These are phyloP conservation scores for Zapornia atra DNA, from an alignment of 2,113 vertebrate genomes.

Conservation along the genomic window DNA sequence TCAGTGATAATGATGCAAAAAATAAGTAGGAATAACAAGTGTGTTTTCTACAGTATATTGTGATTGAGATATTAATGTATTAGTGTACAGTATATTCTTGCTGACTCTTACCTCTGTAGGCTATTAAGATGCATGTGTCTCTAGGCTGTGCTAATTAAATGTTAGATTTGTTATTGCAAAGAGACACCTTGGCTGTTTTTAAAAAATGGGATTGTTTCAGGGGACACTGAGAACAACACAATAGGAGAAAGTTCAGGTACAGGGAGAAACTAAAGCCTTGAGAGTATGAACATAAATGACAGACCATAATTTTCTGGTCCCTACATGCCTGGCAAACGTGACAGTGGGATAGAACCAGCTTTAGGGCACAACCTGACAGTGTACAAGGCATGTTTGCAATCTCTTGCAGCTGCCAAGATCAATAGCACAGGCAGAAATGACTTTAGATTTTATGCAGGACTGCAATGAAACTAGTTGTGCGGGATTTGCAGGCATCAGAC, in stretches of 20 bases:
- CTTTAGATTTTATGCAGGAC: fast-evolving
- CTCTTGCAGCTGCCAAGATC: neutral
- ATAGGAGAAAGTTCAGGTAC: fast-evolving
- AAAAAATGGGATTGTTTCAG: neutral
- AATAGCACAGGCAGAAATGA: neutral
- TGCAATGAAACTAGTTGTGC: neutral
- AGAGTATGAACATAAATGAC: neutral
- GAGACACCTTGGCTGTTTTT: neutral
- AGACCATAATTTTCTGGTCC: neutral
- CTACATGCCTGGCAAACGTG: fast-evolving
- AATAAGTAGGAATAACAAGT: neutral
- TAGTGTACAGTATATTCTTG: neutral
- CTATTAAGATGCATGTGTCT: neutral
- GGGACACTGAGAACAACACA: neutral
- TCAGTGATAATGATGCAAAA: neutral
- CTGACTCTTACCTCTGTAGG: neutral
- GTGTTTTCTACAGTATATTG: neutral
- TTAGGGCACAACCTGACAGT: neutral
- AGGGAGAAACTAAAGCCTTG: neutral
- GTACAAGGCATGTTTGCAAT: neutral
- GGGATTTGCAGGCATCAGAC: neutral
- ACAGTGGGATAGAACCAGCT: neutral
- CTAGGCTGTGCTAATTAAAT: neutral
- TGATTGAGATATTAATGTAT: neutral
- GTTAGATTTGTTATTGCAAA: neutral